Conservation (phyloP, 2,797 vertebrate species). For the Periparus ater region DNA sequence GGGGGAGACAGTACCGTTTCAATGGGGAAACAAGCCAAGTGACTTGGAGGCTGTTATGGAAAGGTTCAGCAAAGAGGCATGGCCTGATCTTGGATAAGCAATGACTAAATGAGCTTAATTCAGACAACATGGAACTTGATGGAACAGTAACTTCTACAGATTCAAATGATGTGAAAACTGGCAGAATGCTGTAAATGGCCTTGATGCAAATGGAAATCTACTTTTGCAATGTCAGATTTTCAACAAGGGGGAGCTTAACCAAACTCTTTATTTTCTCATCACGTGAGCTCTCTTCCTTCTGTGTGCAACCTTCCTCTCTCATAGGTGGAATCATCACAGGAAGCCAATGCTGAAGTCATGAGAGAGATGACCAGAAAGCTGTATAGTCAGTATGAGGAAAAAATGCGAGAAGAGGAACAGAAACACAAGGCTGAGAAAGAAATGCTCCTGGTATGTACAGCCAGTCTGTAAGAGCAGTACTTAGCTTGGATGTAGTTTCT, state of each 20-base stretch:
- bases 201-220: background rate
- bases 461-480: background rate
- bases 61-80: background rate
- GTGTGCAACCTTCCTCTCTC: background rate
- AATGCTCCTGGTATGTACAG: conserved; percentile 83
- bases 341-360: conserved; percentile 85
- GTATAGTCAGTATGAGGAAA: conserved; percentile 86
- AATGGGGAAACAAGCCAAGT: background rate
- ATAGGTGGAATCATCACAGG: conserved; percentile 88
- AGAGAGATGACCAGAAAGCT: conserved; percentile 87
- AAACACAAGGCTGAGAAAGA: conserved; percentile 88
- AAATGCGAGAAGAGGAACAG: conserved; percentile 82
- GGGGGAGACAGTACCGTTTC: background rate
- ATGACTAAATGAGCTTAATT: background rate
- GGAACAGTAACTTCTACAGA: background rate
- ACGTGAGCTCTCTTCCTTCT: background rate
- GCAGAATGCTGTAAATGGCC: background rate
- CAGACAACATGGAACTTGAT: background rate
- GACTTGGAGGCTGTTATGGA: background rate
- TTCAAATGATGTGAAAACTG: background rate
- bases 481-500: background rate
- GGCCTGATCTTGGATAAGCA: background rate
- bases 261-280: background rate
- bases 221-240: background rate
- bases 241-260: background rate